Percentiles rank a stretch among this genome's conserved stretches.
Conservation (phyloP, 1,140 invertebrate genomes). For the Sinella curviseta region DNA sequence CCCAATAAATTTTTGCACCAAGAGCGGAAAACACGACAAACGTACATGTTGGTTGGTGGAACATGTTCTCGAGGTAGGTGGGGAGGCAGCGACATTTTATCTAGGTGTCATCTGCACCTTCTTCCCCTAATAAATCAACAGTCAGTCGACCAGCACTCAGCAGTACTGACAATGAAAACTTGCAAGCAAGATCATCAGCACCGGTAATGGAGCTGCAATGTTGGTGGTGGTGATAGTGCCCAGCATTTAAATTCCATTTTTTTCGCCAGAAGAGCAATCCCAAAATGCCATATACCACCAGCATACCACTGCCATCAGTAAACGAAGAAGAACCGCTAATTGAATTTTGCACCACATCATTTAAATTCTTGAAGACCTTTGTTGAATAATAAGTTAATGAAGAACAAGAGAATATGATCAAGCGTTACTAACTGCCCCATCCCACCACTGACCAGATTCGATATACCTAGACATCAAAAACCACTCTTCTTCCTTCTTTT, state of each 20-base stretch:
- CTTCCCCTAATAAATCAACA: background rate
- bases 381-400: no score
- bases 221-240: background rate
- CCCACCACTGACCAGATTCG: no score
- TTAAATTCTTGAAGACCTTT: no score
- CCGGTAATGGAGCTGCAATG: background rate
- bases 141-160: background rate
- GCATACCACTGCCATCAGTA: background rate
- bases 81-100: slow-evolving; percentile 16
- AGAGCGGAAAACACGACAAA: no score
- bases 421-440: no score
- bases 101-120: slow-evolving; percentile 13
- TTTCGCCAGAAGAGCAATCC: no score
- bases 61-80: background rate
- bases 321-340: background rate
- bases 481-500: background rate
- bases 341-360: background rate
- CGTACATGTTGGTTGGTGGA: background rate
- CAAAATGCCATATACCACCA: background rate
- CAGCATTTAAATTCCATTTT: background rate
- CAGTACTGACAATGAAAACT: background rate
- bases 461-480: no score
- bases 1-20: background rate
- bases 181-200: no score
- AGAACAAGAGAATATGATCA: no score